Evolutionary conservation across 2,113 vertebrate genomes (phyloP).

Genomic region (Hyaena hyaena): DNA sequence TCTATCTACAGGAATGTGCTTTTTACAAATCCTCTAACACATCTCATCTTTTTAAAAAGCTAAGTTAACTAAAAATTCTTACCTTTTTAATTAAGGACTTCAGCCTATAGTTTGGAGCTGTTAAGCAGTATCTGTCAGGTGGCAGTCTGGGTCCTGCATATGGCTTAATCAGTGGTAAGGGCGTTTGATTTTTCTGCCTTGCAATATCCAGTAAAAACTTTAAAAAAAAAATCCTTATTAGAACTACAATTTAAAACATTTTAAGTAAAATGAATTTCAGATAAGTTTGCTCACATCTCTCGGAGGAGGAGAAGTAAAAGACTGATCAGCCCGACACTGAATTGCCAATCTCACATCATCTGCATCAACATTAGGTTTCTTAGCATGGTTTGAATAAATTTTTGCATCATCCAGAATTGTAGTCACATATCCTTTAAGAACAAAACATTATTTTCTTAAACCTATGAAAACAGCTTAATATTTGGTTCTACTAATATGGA

Average conservation of each 20-base stretch:
- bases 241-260: conserved; percentile 8
- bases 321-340: conserved; percentile 96
- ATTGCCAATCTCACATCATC: conserved; percentile 97
- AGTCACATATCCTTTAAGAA: conserved; percentile 91
- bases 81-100: conserved; percentile 97
- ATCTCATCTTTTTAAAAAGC: conserved; percentile 22
- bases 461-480: conserved; percentile 28
- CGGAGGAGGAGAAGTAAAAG: conserved; percentile 96
- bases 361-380: conserved; percentile 94
- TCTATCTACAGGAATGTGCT: background rate
- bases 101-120: conserved; percentile 95
- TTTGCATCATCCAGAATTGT: conserved; percentile 98
- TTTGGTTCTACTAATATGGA: background rate
- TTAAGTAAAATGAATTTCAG: conserved; percentile 56
- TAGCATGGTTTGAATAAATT: conserved; percentile 96
- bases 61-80: conserved; percentile 53
- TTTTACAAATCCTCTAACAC: conserved; percentile 35
- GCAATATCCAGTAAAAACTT: conserved; percentile 95
- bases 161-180: conserved; percentile 95
- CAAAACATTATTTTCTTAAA: conserved; percentile 68
- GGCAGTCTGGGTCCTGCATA: conserved; percentile 95
- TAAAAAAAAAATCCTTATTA: conserved; percentile 59
- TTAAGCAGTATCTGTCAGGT: conserved; percentile 96
- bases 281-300: conserved; percentile 87
- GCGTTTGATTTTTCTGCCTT: conserved; percentile 97